Percentiles rank a stretch among this genome's conserved stretches.
Conservation (phyloP, 1,140 invertebrate species). For the Drosophila littoralis region DNA sequence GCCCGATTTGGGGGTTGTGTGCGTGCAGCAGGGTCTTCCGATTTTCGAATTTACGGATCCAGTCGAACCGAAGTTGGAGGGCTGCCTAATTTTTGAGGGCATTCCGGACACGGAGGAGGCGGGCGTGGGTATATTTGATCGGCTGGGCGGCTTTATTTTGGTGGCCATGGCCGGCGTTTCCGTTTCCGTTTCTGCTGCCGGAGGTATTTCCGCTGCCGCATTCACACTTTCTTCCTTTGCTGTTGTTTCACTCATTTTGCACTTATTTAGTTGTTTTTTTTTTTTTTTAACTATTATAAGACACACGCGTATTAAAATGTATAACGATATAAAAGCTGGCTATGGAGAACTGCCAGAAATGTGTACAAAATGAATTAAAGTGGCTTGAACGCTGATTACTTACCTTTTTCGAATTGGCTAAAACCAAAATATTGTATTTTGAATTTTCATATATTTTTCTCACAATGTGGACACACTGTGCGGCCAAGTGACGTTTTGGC, state of each 20-base stretch:
- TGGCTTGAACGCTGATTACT: constrained; percentile 46
- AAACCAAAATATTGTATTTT: constrained; percentile 9
- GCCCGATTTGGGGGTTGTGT: constrained; percentile 70
- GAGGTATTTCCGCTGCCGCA: neutral
- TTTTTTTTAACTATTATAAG: constrained; percentile 26
- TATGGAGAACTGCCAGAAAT: constrained; percentile 19
- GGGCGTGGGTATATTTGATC: constrained; percentile 69
- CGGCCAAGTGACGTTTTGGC: constrained; percentile 54
- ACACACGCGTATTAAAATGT: constrained; percentile 64
- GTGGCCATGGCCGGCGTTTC: constrained; percentile 6
- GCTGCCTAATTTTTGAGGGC: constrained; percentile 57
- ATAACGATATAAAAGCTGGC: constrained; percentile 49
- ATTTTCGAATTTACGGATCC: constrained; percentile 74
- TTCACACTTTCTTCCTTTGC: constrained; percentile 22
- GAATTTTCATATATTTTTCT: constrained; percentile 27
- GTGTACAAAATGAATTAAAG: neutral
- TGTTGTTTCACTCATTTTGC: constrained; percentile 56
- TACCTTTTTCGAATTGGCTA: constrained; percentile 47
- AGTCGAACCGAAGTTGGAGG: constrained; percentile 61
- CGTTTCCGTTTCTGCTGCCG: constrained; percentile 16
- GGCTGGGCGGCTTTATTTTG: constrained; percentile 38
- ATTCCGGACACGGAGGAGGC: constrained; percentile 64
- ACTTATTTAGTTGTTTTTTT: constrained; percentile 36
- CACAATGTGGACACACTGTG: constrained; percentile 41
- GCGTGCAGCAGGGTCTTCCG: constrained; percentile 70